phyloP scores from a whole-genome alignment of 2,113 vertebrate species.

The Benitochromis conjunctus region DNA sequence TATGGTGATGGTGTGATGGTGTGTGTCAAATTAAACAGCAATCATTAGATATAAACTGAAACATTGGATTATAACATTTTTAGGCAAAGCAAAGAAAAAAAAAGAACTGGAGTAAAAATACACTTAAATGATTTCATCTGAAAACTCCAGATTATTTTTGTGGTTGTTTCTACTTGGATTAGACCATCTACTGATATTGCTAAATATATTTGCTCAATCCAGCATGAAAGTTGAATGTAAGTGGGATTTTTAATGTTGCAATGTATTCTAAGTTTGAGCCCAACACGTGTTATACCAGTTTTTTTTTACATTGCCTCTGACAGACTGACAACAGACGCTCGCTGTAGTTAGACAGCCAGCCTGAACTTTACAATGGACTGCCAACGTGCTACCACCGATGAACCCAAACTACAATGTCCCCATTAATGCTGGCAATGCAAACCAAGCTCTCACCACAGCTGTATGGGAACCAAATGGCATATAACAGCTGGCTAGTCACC shows the following conservation, averaged over 20 bases:
- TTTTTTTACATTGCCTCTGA: neutral
- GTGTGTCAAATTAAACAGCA: neutral
- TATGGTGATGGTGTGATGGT: no score
- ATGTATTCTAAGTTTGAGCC: no score
- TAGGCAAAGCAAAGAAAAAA: fast-evolving
- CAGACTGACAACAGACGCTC: neutral
- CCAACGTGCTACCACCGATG: neutral
- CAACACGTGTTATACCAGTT: neutral
- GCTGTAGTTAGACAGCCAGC: neutral
- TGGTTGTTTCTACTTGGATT: neutral
- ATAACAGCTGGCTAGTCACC: neutral
- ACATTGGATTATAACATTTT: neutral
- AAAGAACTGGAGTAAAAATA: neutral
- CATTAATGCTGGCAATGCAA: fast-evolving
- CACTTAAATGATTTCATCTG: neutral
- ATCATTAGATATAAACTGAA: neutral
- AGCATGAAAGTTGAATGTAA: neutral
- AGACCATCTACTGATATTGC: neutral
- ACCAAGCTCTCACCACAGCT: neutral
- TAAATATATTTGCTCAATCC: neutral
- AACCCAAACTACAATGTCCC: neutral
- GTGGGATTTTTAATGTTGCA: no score
- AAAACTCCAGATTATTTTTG: neutral
- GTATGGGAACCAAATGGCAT: neutral
- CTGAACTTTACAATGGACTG: neutral